Evolutionary conservation across 2,888 invertebrate genomes (phyloP), one percentile per base, ranked within the genome.

Genomic region (Synanthedon myopaeformis): DNA sequence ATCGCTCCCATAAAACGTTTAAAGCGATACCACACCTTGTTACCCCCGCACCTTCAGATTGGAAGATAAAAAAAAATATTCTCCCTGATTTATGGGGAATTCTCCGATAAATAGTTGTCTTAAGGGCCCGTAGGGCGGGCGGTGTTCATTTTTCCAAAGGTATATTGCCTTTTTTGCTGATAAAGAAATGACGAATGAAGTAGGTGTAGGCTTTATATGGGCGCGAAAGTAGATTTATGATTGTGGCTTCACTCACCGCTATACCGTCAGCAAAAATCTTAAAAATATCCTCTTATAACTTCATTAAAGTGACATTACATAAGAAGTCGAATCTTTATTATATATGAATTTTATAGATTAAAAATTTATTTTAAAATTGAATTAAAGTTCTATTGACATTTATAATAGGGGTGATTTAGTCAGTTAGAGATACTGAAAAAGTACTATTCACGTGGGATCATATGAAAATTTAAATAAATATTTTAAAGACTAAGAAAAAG

Each of bases 41-140:
- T 51, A 52, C 56, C 53, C 57, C 61, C 62, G 66, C 65, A 74
- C 77, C 79, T 79, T 72, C 67, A 78, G 79, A 82, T 81, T 73
- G 73, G 68, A 71, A 76, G 80, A 82, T 81, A 80, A 79, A 77
- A 80, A 79, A 77, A 80, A 78, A 72, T 65, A 41, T 51, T 35
- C 14, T 69, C 66, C 66, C 69, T 81, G 82, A 82, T 82, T 82
- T 82, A 82, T 80, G 70, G 68, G 61, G 61, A 64, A 64, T 71
- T 67, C 64, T 61, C 68, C 76, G 78, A 82, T 84, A 84, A 85
- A 82, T 84, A 84, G 84, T 83, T 82, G 82, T 82, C 79, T 82
- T 77, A 77, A 70, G 74, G 82, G 77, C 72, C 70, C 62, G 62
- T 59, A 74, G 80, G 82, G 78, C 74, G 73, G 66, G 68, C 64